phyloP scores from a whole-genome alignment of 2,888 invertebrate species.

The Polyploca ridens region DNA sequence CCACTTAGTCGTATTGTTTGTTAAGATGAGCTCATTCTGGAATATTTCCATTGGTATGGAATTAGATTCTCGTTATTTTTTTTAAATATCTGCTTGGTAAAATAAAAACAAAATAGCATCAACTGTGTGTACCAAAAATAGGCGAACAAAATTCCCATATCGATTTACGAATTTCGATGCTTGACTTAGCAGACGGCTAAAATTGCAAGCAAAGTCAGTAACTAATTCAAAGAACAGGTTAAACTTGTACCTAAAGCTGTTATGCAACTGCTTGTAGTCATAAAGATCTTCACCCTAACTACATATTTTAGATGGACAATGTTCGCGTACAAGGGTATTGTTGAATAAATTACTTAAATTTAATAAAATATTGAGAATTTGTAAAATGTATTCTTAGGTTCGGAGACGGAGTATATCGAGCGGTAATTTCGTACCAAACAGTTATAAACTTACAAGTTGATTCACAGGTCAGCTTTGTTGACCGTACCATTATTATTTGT shows the following conservation, averaged over 20 bases:
- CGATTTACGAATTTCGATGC: too few relatives aligned
- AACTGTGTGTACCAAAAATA: too few relatives aligned
- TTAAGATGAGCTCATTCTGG: neutral
- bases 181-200: constrained; percentile 5
- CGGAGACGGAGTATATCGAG: too few relatives aligned
- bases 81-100: too few relatives aligned
- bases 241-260: constrained; percentile 36
- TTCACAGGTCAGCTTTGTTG: neutral
- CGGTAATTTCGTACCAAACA: too few relatives aligned
- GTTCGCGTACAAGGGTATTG: constrained; percentile 11
- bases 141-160: too few relatives aligned
- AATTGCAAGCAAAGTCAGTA: constrained; percentile 31
- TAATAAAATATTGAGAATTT: too few relatives aligned
- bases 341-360: too few relatives aligned
- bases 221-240: constrained; percentile 48
- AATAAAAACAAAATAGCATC: too few relatives aligned
- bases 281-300: constrained; percentile 52
- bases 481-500: neutral
- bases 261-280: constrained; percentile 45
- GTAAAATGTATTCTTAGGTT: too few relatives aligned
- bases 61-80: neutral
- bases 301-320: constrained; percentile 59
- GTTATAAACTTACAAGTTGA: neutral
- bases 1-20: neutral
- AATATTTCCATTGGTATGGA: neutral